phyloP scores from a whole-genome alignment of 2,113 vertebrate genomes.

The Plotosus lineatus region DNA sequence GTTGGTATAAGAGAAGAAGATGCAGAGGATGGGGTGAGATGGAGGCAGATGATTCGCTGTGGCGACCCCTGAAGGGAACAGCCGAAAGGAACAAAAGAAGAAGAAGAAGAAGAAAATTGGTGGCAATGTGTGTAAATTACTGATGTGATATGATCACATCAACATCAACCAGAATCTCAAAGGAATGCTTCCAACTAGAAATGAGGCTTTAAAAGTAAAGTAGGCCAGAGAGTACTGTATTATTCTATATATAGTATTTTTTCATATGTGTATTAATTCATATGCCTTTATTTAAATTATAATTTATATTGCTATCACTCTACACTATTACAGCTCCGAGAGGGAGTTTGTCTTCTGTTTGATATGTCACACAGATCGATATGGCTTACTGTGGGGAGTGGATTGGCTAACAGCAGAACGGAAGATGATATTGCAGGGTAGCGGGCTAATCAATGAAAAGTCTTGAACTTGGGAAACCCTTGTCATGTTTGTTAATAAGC shows the following conservation, averaged over 20 bases:
- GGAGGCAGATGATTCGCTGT: too few relatives aligned
- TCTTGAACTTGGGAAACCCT: constrained; percentile 71
- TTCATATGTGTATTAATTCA: neutral
- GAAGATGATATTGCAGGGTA: constrained; percentile 46
- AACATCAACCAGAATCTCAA: neutral
- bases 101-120: too few relatives aligned
- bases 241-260: neutral
- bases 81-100: too few relatives aligned
- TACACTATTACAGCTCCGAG: constrained; percentile 34
- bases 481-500: constrained; percentile 77
- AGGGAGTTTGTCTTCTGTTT: constrained; percentile 45
- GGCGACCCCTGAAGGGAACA: too few relatives aligned
- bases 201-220: neutral
- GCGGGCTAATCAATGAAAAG: constrained; percentile 62
- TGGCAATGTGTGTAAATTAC: neutral
- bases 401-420: constrained; percentile 62
- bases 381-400: constrained; percentile 54
- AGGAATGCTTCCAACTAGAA: neutral
- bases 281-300: neutral
- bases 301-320: constrained; percentile 1
- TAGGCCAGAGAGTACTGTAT: neutral
- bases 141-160: neutral
- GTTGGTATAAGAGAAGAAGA: too few relatives aligned
- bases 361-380: constrained; percentile 56
- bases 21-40: too few relatives aligned